phyloP scores from a whole-genome alignment of 2,888 invertebrate genomes.

The Limnephilus marmoratus region DNA sequence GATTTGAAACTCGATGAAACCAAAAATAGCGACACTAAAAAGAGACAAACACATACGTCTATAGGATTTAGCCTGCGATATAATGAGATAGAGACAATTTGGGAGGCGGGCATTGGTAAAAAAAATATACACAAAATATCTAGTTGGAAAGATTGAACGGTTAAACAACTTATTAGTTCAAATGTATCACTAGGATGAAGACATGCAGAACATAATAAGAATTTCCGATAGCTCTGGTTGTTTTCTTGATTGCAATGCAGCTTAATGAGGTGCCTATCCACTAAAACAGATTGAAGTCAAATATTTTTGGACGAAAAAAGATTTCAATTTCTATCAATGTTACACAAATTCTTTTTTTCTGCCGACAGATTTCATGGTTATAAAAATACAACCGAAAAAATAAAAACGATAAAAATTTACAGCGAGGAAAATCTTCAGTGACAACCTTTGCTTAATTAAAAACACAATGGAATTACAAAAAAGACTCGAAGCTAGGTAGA shows the following conservation, averaged over 20 bases:
- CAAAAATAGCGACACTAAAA: too few relatives aligned
- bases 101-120: too few relatives aligned
- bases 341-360: background rate
- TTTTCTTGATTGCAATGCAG: background rate
- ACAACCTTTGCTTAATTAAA: constrained; percentile 41
- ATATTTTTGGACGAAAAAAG: background rate
- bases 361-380: background rate
- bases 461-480: constrained; percentile 36
- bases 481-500: background rate
- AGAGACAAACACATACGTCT: too few relatives aligned
- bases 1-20: too few relatives aligned
- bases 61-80: too few relatives aligned
- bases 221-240: background rate
- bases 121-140: too few relatives aligned
- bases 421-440: background rate
- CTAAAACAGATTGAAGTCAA: background rate
- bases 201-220: background rate
- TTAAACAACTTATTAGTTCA: too few relatives aligned
- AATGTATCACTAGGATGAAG: background rate
- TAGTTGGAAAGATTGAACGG: too few relatives aligned
- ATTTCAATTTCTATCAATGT: background rate
- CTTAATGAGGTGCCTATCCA: background rate
- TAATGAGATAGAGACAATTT: too few relatives aligned
- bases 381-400: background rate
- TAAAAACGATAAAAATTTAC: background rate